phyloP scores from a whole-genome alignment of 1,140 invertebrate genomes.

The Helicoverpa zea region DNA sequence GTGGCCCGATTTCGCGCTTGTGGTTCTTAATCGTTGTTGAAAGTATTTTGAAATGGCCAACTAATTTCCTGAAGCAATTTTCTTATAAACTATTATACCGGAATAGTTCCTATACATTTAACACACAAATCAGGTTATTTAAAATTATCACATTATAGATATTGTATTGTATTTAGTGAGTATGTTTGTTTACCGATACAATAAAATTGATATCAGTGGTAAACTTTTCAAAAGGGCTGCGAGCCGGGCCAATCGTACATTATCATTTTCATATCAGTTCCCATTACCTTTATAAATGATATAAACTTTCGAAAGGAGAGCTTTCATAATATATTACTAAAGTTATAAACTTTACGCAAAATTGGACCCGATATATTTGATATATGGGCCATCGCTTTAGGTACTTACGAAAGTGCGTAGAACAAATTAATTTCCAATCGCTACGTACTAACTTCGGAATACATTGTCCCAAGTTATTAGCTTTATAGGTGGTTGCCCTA shows the following conservation, averaged over 20 bases:
- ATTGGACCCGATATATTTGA: constrained; percentile 34
- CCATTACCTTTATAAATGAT: constrained; percentile 20
- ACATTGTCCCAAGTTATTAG: constrained; percentile 34
- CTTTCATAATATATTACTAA: constrained; percentile 3
- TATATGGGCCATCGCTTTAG: constrained; percentile 18
- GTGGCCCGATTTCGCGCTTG: background rate
- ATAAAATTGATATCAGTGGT: too few species aligned
- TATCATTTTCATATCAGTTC: constrained; percentile 15
- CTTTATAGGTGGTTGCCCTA: constrained; percentile 30
- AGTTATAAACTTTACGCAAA: constrained; percentile 35
- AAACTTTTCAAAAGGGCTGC: too few species aligned
- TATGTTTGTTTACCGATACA: too few species aligned
- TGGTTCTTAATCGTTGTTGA: background rate
- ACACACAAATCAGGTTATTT: too few species aligned
- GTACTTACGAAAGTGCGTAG: constrained; percentile 19
- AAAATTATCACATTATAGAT: too few species aligned
- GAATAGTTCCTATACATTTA: too few species aligned
- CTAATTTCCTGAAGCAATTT: too few species aligned
- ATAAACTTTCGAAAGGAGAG: constrained; percentile 4
- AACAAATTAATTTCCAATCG: constrained; percentile 37
- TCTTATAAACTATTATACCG: too few species aligned
- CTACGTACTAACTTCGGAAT: constrained; percentile 23
- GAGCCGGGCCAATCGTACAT: background rate
- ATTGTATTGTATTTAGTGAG: too few species aligned
- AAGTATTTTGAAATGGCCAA: too few species aligned